Conservation (phyloP, 2,797 vertebrate genomes). For the Falco rusticolus region DNA sequence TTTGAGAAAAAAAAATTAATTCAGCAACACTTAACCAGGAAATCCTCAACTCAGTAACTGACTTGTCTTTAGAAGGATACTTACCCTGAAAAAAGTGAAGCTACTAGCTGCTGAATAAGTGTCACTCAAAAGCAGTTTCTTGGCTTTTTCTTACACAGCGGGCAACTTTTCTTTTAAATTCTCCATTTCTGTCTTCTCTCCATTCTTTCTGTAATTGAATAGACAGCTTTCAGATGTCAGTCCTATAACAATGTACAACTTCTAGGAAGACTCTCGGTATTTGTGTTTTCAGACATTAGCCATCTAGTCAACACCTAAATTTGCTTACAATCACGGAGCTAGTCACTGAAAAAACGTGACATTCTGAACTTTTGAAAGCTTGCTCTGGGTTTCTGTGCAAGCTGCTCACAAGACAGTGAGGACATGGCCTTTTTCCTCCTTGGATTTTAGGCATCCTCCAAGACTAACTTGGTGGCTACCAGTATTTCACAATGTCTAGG, state of each 20-base stretch:
- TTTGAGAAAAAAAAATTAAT: not conserved
- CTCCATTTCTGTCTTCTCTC: conserved; percentile 98
- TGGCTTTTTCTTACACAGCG: conserved; percentile 99
- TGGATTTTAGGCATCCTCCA: not conserved
- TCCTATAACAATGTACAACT: not conserved
- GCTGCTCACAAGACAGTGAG: not conserved
- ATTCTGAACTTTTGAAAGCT: not conserved
- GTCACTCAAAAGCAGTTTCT: conserved; percentile 99
- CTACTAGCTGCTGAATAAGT: conserved; percentile 88
- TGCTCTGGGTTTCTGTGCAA: not conserved
- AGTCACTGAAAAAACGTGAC: not conserved
- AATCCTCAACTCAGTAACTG: not conserved
- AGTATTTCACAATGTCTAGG: not conserved
- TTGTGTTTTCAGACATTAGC: not conserved
- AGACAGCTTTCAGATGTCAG: conserved; percentile 54
- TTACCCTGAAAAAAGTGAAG: conserved; percentile 98
- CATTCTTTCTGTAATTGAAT: conserved; percentile 92
- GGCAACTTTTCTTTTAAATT: conserved; percentile 99
- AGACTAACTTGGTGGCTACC: not conserved
- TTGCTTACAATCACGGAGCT: not conserved
- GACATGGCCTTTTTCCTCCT: not conserved
- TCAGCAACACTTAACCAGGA: conserved; percentile 14
- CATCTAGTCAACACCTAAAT: not conserved
- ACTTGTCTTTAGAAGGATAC: conserved; percentile 59
- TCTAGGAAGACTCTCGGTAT: not conserved